These are phyloP conservation scores for Cordilura impudica DNA, from an alignment of 2,888 invertebrate species.

Conservation along the genomic window DNA sequence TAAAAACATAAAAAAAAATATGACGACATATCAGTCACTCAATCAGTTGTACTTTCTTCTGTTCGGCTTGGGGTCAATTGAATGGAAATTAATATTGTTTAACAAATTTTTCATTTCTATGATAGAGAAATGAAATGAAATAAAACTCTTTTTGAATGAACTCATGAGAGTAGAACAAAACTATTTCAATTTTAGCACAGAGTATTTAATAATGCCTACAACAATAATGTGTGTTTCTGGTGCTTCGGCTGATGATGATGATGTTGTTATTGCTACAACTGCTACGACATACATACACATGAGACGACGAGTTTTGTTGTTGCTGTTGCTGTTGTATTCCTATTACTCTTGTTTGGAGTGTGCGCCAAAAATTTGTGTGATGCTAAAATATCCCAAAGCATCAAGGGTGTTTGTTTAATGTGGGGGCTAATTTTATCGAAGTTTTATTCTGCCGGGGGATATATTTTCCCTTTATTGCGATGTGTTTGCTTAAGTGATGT, in stretches of 20 bases:
- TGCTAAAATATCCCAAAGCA: constrained; percentile 60
- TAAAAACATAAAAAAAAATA: constrained; percentile 45
- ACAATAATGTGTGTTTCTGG: constrained; percentile 17
- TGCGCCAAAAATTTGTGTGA: constrained; percentile 49
- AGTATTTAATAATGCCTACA: constrained; percentile 53
- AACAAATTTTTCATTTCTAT: not conserved
- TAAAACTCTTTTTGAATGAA: constrained; percentile 40
- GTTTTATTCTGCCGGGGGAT: not conserved
- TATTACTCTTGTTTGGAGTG: constrained; percentile 53
- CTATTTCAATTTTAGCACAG: constrained; percentile 2
- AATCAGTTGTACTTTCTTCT: constrained; percentile 8
- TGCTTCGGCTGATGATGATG: not conserved
- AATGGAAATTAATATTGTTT: constrained; percentile 45
- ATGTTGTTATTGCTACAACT: constrained; percentile 33
- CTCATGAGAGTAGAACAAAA: constrained; percentile 42
- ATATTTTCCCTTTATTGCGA: too few relatives aligned
- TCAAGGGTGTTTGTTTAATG: constrained; percentile 9
- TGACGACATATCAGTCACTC: constrained; percentile 34
- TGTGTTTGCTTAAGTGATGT: not conserved
- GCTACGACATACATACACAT: not conserved
- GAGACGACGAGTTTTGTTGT: constrained; percentile 9
- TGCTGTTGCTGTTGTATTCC: not conserved
- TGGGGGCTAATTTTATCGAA: not conserved
- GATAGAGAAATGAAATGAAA: constrained; percentile 38
- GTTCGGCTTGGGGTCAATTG: constrained; percentile 34